Percentiles rank a stretch among this genome's conserved stretches.
phyloP scores from a whole-genome alignment of 2,113 vertebrate species.

The Gobiocypris rarus region DNA sequence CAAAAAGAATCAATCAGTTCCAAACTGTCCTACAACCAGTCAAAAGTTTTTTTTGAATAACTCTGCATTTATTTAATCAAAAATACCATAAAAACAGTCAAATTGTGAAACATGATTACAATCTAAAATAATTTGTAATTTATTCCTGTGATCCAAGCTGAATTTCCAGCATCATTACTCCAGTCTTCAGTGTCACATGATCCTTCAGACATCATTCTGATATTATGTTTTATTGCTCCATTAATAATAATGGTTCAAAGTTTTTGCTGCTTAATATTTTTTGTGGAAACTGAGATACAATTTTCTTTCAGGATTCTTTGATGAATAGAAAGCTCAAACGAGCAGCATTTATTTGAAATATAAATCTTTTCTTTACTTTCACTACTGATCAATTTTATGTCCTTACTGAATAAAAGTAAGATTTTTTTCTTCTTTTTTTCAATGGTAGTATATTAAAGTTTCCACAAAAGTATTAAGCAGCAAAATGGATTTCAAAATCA shows the following conservation, averaged over 20 bases:
- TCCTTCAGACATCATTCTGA: not conserved
- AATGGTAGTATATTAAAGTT: no score
- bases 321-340: no score
- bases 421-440: no score
- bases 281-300: not conserved
- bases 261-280: not conserved
- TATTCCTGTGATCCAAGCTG: not conserved
- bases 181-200: not conserved
- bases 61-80: not conserved
- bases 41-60: not conserved
- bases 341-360: no score
- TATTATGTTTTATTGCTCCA: not conserved
- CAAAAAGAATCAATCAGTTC: not conserved
- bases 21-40: not conserved
- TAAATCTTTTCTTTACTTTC: no score
- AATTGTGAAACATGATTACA: not conserved
- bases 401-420: no score
- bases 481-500: no score
- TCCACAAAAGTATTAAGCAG: no score
- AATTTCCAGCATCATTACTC: not conserved
- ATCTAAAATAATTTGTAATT: not conserved
- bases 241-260: not conserved
- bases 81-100: not conserved
- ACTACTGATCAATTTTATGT: no score
- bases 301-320: no score